Evolutionary conservation across 2,113 vertebrate species (phyloP).

Genomic region (Xenopus borealis): DNA sequence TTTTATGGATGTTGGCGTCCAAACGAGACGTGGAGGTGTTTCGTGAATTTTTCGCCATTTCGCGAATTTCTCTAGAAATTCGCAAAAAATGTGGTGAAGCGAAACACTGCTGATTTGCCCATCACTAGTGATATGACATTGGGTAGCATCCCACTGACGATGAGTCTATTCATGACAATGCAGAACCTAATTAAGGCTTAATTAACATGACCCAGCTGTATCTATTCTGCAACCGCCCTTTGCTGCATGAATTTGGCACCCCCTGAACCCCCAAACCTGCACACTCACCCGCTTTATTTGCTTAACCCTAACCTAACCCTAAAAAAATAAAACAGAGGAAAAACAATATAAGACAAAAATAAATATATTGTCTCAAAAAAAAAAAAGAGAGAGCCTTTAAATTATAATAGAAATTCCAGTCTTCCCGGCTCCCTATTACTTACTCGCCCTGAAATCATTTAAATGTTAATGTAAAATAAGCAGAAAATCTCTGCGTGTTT

Average conservation of each 20-base stretch:
- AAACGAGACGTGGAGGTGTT: too few species aligned
- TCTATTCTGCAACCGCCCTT: background rate
- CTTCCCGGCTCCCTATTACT: constrained; percentile 11
- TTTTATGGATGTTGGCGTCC: too few species aligned
- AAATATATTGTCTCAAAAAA: background rate
- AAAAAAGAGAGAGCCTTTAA: background rate
- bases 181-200: background rate
- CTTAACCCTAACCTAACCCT: background rate
- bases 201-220: background rate
- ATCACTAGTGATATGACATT: too few species aligned
- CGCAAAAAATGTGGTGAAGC: too few species aligned
- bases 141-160: too few species aligned
- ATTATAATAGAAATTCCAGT: constrained; percentile 31
- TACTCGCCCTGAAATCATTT: constrained; percentile 29
- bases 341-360: background rate
- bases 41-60: too few species aligned
- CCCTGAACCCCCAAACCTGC: background rate
- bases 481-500: constrained; percentile 7
- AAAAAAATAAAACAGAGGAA: background rate
- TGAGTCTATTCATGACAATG: too few species aligned
- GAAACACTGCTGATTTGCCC: too few species aligned
- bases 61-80: too few species aligned
- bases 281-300: background rate
- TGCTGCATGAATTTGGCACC: background rate
- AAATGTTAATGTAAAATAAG: constrained; percentile 36